Conservation (phyloP, 2,113 vertebrate species). For the Noturus placidus region DNA sequence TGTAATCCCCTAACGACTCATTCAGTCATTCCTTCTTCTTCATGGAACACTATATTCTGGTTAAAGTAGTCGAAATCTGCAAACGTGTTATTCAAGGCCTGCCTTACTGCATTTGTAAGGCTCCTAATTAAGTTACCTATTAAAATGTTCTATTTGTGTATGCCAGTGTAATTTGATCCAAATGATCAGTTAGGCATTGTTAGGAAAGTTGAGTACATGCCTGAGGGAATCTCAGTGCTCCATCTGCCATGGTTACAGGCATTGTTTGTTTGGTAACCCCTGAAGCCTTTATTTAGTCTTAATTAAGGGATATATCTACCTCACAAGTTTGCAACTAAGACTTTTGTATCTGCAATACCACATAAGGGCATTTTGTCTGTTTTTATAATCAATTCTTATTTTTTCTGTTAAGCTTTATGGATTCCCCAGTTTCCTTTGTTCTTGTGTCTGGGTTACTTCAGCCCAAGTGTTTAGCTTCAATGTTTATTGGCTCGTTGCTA, state of each 20-base stretch:
- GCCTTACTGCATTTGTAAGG: neutral
- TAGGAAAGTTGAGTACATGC: conserved; percentile 23
- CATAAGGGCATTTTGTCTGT: neutral
- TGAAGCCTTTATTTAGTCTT: conserved; percentile 14
- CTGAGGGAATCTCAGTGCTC: conserved; percentile 8
- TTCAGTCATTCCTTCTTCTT: neutral
- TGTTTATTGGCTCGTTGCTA: conserved; percentile 48
- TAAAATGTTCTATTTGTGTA: neutral
- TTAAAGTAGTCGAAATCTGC: neutral
- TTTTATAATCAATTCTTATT: neutral
- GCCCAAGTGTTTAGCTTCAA: neutral
- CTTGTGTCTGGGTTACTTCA: neutral
- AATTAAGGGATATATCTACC: neutral
- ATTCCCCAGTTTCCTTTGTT: neutral
- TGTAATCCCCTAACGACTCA: neutral
- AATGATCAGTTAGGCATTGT: neutral
- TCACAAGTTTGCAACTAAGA: neutral
- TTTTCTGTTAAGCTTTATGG: neutral
- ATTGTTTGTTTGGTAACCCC: conserved; percentile 29
- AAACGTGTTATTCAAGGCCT: neutral
- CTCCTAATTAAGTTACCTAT: neutral
- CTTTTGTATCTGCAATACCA: neutral
- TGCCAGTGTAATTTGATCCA: neutral
- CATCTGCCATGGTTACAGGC: conserved; percentile 31
- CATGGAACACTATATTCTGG: neutral